Base-by-base conservation (phyloP, 2,113 vertebrate species). In the Pollimyrus isidori region DNA sequence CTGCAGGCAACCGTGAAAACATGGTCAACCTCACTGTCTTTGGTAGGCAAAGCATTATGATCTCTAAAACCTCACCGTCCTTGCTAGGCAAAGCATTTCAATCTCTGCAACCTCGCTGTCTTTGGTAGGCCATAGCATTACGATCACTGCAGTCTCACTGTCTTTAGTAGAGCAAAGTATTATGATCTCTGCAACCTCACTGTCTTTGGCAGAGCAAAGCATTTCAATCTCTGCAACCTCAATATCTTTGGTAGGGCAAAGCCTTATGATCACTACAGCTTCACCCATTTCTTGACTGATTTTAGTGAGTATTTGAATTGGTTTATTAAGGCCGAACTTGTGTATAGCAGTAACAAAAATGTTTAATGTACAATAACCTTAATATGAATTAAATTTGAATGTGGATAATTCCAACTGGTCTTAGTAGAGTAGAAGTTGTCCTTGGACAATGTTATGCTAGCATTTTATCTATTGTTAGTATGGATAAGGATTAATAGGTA, bases 11-110 rank as follows among this genome's bases (percentile, higher is more conserved):
- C 93, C 91, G 97, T 45, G 98, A 99, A 92, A 97, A 97, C 94
- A 97, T 96, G 7, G 97, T 99, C 58, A 99, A 99, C 91, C 98
- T 99, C 93, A 99, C 98, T 0, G 97, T 99, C 50, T 53, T 56
- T 53, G 85, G 85, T 87, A 87, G 2, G 85, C 48, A 26, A 82
- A 82, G 26, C 62, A 4, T 30, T 69, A 69, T 26, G 62, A 69
- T 13, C 62, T 65, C 7, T 62, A 1, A 7, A 62, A n/a, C 7
- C 56, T 62, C 56, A 62, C 23, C n/a, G 21, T 62, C 56, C 0
- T 62, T n/a, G 56, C 1, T 62, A 9, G 7, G 23, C 23, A 23
- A 26, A 26, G 23, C 58, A 65, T 65, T 65, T 26, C 0, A 9
- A 58, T 58, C 53, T 0, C 19, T 58, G 19, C 53, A 58, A 99